Conservation (phyloP, 2,888 invertebrate species). For the Cheilosia vernalis region DNA sequence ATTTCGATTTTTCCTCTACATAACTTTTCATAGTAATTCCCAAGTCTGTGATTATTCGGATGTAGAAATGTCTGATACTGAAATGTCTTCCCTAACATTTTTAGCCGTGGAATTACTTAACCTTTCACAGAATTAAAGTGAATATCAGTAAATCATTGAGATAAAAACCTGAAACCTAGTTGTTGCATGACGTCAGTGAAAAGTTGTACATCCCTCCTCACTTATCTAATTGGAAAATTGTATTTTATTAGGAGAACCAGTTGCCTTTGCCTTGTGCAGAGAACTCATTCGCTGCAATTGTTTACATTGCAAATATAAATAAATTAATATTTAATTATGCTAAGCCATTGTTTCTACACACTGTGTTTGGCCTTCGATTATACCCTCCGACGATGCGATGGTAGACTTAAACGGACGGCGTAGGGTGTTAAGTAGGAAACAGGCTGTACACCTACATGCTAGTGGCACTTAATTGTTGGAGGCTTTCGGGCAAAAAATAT, state of each 20-base stretch:
- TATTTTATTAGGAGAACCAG: conserved; percentile 27
- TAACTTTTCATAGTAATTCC: too few species aligned
- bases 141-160: conserved; percentile 19
- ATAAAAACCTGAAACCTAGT: conserved; percentile 5
- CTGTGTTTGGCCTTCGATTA: conserved; percentile 46
- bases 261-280: not conserved
- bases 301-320: conserved; percentile 54
- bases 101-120: conserved; percentile 4
- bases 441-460: not conserved
- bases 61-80: too few species aligned
- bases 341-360: conserved; percentile 51
- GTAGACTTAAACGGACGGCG: not conserved
- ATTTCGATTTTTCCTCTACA: too few species aligned
- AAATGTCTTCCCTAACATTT: too few species aligned
- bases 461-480: not conserved
- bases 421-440: not conserved
- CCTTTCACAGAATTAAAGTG: not conserved
- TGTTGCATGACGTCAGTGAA: not conserved
- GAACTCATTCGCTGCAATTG: conserved; percentile 6
- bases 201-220: not conserved
- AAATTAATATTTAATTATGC: conserved; percentile 61
- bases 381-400: conserved; percentile 1
- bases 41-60: too few species aligned
- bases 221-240: conserved; percentile 36
- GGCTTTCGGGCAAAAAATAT: not conserved